Conservation (phyloP, 2,888 invertebrate species). For the Ormyrus labotus region DNA sequence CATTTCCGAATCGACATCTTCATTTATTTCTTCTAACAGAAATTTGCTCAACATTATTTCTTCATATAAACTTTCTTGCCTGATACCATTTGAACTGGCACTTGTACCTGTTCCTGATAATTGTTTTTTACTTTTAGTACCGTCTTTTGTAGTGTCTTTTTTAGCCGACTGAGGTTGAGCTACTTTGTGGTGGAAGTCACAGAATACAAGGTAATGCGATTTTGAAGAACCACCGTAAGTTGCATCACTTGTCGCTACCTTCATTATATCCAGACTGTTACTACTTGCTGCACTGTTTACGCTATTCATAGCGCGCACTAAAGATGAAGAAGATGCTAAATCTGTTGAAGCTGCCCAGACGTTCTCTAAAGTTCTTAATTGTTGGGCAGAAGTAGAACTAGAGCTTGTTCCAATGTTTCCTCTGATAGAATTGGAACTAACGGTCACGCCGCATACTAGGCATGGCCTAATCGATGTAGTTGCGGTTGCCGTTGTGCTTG, state of each 20-base stretch:
- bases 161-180: constrained; percentile 76
- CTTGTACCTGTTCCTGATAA: constrained; percentile 77
- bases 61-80: constrained; percentile 73
- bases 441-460: constrained; percentile 77
- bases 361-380: constrained; percentile 70
- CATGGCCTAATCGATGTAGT: constrained; percentile 74
- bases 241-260: constrained; percentile 66
- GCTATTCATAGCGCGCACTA: constrained; percentile 87
- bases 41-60: constrained; percentile 73
- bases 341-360: constrained; percentile 73
- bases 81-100: constrained; percentile 75
- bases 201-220: constrained; percentile 80
- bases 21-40: constrained; percentile 73
- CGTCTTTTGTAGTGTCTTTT: constrained; percentile 74
- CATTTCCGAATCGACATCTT: constrained; percentile 72
- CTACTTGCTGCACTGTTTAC: constrained; percentile 81
- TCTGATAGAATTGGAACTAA: constrained; percentile 59
- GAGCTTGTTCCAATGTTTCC: background rate
- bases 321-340: constrained; percentile 71
- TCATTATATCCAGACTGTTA: constrained; percentile 76
- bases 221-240: constrained; percentile 65
- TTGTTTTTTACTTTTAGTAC: constrained; percentile 73
- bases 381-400: constrained; percentile 61
- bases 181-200: constrained; percentile 82
- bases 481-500: background rate